Base-by-base conservation (phyloP, 2,113 vertebrate genomes). In the Mastomys natalensis region DNA sequence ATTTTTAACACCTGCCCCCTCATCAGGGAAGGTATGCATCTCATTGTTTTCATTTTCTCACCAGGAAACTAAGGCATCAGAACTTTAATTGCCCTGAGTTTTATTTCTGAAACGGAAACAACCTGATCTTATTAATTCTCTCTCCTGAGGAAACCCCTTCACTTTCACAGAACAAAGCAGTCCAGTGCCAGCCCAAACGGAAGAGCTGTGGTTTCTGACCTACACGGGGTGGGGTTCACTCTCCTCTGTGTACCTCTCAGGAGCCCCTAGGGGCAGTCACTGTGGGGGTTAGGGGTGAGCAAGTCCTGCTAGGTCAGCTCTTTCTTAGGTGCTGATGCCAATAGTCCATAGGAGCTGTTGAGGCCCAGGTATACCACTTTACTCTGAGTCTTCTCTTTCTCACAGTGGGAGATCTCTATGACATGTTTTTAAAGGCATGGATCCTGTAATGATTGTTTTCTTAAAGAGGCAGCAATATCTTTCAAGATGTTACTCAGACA, bases 81-180 rank as follows among this genome's bases (percentile, higher is more conserved):
- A 53, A 77, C 62, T 78, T 72, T 12, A 88, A 90, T 40, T 55
- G 90, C 55, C 58, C 43, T 21, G 1, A 92, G 77, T 74, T 85
- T 84, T 43, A 92, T 77, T 95, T 96, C 70, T 86, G 93, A 93
- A 92, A 62, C 26, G n/a, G 60, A 82, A 93, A 96, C 72, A 87
- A 89, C 26, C 29, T 0, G 1, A 62, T 80, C 77, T 66, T 93
- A 92, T 89, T 81, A 37, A 77, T 90, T 86, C 48, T 97, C 88
- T 92, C 48, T 19, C n/a, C 45, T 88, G 2, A 74, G 74, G 70
- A 95, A 95, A 90, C 19, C 17, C 1, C 0, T 85, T 91, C 60
- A 80, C 29, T 76, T 91, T 34, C 72, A 74, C 62, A 0, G 76
- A 76, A 68, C 77, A 73, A 40, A 78, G 74, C 80, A 31, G 19